phyloP scores from a whole-genome alignment of 2,797 vertebrate genomes.

The Falco novaeseelandiae region DNA sequence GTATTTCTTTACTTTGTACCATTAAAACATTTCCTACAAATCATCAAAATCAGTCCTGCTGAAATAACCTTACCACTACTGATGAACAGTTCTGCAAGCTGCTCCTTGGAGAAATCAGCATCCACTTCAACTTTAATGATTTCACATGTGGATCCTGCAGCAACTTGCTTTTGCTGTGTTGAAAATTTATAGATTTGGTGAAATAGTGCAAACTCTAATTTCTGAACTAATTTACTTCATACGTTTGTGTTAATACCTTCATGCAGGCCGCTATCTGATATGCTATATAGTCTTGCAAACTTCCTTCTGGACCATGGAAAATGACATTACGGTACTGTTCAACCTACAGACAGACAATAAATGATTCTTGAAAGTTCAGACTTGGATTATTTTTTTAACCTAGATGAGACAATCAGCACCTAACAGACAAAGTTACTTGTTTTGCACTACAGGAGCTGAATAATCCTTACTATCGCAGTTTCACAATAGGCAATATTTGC shows the following conservation, averaged over 20 bases:
- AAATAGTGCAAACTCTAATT: neutral
- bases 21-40: neutral
- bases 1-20: neutral
- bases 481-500: neutral
- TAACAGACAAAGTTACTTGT: neutral
- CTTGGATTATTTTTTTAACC: neutral
- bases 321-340: slow-evolving; percentile 92
- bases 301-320: slow-evolving; percentile 94
- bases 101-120: slow-evolving; percentile 87
- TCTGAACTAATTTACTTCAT: neutral
- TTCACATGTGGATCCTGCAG: slow-evolving; percentile 85
- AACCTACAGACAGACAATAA: slow-evolving; percentile 78
- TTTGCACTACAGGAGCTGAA: neutral
- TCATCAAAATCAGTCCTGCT: neutral
- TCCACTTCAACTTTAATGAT: slow-evolving; percentile 89
- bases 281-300: slow-evolving; percentile 91
- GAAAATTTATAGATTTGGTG: slow-evolving; percentile 45
- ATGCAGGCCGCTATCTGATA: slow-evolving; percentile 87
- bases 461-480: neutral
- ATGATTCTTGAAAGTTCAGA: neutral
- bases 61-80: slow-evolving; percentile 82
- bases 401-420: neutral
- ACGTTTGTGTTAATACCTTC: slow-evolving; percentile 80
- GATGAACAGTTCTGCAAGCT: slow-evolving; percentile 90
- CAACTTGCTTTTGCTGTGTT: slow-evolving; percentile 87